Conservation (phyloP, 2,888 invertebrate genomes). For the Phymatocera aterrima region DNA sequence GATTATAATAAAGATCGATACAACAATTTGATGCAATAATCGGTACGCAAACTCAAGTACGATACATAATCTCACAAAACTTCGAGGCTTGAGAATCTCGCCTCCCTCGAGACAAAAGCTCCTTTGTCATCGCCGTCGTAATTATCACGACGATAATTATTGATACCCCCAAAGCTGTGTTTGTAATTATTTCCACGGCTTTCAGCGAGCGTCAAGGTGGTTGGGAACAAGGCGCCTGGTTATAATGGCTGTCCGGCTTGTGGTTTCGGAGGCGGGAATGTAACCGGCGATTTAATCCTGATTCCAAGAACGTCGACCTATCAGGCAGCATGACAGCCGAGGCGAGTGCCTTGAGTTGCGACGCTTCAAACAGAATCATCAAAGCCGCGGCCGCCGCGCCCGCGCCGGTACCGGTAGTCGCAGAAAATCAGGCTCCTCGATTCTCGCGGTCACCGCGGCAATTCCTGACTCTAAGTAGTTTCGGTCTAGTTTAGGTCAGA, state of each 20-base stretch:
- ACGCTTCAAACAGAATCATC: constrained; percentile 72
- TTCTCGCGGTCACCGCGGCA: background rate
- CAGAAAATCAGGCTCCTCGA: constrained; percentile 3
- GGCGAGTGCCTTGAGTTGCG: constrained; percentile 45
- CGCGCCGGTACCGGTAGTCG: background rate
- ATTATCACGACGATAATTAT: constrained; percentile 27
- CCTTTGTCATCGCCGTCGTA: background rate
- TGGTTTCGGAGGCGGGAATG: constrained; percentile 64
- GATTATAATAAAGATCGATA: background rate
- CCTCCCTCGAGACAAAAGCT: background rate
- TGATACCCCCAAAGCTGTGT: background rate
- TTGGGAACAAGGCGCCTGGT: constrained; percentile 60
- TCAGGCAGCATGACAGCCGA: constrained; percentile 63
- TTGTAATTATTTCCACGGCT: constrained; percentile 65
- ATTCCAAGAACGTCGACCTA: constrained; percentile 66
- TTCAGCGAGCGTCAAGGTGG: constrained; percentile 49
- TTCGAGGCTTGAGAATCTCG: background rate
- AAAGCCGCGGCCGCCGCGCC: constrained; percentile 64
- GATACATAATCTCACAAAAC: too few species aligned
- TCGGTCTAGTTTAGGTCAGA: constrained; percentile 10
- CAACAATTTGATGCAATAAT: background rate
- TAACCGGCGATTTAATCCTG: constrained; percentile 54
- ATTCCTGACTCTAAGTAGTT: constrained; percentile 12
- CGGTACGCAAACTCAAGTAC: too few species aligned
- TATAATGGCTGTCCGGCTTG: constrained; percentile 72